Conservation (phyloP, 2,888 invertebrate genomes). For the Aproaerema taeniolella region DNA sequence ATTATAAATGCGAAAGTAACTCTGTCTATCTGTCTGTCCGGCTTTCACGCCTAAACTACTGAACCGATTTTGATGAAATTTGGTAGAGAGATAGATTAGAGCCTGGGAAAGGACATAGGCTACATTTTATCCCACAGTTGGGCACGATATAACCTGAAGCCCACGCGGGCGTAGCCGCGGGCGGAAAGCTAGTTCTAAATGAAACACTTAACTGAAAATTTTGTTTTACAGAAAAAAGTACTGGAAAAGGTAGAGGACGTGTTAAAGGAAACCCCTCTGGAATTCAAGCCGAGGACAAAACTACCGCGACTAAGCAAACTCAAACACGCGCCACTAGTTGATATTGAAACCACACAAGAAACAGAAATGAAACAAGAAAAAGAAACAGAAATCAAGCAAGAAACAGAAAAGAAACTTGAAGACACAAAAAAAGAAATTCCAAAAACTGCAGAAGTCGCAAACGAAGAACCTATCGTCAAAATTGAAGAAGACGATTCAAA, state of each 20-base stretch:
- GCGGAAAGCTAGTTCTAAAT: no score
- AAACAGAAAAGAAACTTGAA: conserved; percentile 1
- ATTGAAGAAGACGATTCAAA: conserved; percentile 4
- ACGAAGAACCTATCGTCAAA: conserved; percentile 17
- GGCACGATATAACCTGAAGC: no score
- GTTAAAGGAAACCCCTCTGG: conserved; percentile 84
- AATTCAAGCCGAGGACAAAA: conserved; percentile 58
- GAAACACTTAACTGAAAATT: no score
- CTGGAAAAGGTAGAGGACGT: conserved; percentile 83
- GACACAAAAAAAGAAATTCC: neutral
- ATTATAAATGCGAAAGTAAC: no score
- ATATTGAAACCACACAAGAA: conserved; percentile 29
- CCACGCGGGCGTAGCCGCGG: no score
- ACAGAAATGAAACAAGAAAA: conserved; percentile 2
- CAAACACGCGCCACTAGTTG: conserved; percentile 45
- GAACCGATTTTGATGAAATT: no score
- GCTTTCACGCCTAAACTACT: no score
- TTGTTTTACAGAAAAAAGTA: conserved; percentile 82
- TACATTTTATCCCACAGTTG: no score
- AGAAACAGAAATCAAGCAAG: conserved; percentile 8
- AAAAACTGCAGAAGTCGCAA: no score
- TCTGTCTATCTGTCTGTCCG: no score
- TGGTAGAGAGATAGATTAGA: no score
- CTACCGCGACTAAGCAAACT: conserved; percentile 50
- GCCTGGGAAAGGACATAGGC: no score